Conservation (phyloP, 2,113 vertebrate genomes). For the Stomatorhinus ivindoensis region DNA sequence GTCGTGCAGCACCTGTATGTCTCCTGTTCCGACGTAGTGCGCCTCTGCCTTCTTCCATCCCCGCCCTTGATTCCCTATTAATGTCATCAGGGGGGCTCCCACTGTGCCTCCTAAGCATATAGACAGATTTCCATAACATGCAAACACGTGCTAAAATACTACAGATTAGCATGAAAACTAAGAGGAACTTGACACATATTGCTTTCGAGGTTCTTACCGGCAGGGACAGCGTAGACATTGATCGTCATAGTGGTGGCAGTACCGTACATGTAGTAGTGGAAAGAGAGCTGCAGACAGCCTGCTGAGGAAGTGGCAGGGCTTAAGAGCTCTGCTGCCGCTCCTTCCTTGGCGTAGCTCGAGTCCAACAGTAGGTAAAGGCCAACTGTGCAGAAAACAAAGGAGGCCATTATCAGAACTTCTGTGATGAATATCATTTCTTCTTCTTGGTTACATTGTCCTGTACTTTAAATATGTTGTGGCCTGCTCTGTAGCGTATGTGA, state of each 20-base stretch:
- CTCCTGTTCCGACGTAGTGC: constrained; percentile 36
- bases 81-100: constrained; percentile 44
- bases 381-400: constrained; percentile 40
- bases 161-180: not conserved
- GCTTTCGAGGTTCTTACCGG: constrained; percentile 41
- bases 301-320: constrained; percentile 48
- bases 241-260: constrained; percentile 55
- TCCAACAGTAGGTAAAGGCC: constrained; percentile 69
- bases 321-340: constrained; percentile 44
- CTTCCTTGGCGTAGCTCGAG: constrained; percentile 15
- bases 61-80: constrained; percentile 53
- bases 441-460: not conserved
- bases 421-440: not conserved
- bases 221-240: constrained; percentile 42
- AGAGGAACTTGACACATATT: not conserved
- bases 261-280: constrained; percentile 63
- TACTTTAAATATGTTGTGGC: not conserved
- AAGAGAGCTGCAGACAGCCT: constrained; percentile 63
- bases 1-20: constrained; percentile 41
- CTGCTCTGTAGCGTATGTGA: not conserved
- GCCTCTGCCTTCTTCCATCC: constrained; percentile 49
- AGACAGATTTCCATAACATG: not conserved
- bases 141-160: not conserved
- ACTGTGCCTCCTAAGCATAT: constrained; percentile 39
- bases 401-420: not conserved